phyloP scores from a whole-genome alignment of 2,888 invertebrate species.

The Tipula vernalis region DNA sequence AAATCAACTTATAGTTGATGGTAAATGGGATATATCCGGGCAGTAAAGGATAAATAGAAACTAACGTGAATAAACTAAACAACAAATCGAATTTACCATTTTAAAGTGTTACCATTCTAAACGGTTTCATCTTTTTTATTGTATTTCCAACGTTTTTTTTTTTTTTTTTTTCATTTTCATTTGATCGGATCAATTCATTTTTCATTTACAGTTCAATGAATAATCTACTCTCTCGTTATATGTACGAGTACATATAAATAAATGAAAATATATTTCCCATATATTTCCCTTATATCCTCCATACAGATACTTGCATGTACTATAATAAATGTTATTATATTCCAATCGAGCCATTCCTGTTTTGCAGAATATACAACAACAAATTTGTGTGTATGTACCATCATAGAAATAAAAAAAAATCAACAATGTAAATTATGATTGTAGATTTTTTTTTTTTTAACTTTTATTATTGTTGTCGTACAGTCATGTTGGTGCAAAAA shows the following conservation, averaged over 20 bases:
- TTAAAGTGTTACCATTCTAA: background rate
- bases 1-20: background rate
- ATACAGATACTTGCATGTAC: background rate
- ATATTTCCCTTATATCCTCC: background rate
- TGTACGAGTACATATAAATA: background rate
- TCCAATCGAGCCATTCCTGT: background rate
- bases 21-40: background rate
- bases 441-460: background rate
- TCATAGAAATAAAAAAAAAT: background rate
- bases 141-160: background rate
- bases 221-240: constrained; percentile 11
- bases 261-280: background rate
- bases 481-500: background rate
- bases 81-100: background rate
- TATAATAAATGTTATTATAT: background rate
- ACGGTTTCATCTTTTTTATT: background rate
- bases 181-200: constrained; percentile 27
- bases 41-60: background rate
- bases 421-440: background rate
- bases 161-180: background rate
- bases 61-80: background rate
- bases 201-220: constrained; percentile 30
- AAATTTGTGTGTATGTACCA: background rate
- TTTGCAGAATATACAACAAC: background rate
- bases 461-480: background rate